Percentiles rank a stretch among this genome's conserved stretches.
These are phyloP conservation scores for Muraenolepis orangiensis DNA, from an alignment of 2,797 vertebrate genomes.

Conservation along the genomic window DNA sequence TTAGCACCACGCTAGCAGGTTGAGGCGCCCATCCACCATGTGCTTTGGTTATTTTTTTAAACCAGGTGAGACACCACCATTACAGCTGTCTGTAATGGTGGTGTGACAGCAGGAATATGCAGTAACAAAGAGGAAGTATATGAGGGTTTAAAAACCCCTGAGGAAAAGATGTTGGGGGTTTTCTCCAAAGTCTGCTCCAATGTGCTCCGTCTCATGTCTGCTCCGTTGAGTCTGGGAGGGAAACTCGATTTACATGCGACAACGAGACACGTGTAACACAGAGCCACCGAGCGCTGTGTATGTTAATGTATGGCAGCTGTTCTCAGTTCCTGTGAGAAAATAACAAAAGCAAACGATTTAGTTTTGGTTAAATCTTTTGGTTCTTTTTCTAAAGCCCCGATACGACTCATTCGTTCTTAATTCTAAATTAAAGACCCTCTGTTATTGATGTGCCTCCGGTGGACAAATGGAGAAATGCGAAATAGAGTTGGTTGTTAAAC, in stretches of 20 bases:
- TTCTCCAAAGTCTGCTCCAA: not conserved
- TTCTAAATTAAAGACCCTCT: not conserved
- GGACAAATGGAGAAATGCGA: too few species aligned
- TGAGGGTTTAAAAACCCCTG: not conserved
- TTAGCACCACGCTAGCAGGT: not conserved
- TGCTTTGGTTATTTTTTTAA: not conserved
- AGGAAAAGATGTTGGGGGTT: not conserved
- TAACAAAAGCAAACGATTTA: not conserved
- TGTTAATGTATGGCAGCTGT: conserved; percentile 62
- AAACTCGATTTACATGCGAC: not conserved
- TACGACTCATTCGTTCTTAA: not conserved
- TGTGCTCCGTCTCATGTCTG: not conserved
- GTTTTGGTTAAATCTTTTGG: not conserved
- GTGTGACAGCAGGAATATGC: not conserved
- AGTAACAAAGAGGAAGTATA: not conserved
- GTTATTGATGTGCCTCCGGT: not conserved
- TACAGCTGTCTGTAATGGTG: not conserved
- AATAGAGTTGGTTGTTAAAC: not conserved
- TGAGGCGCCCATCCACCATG: not conserved
- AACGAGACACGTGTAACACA: too few species aligned
- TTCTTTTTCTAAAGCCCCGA: not conserved
- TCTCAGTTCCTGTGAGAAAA: conserved; percentile 5
- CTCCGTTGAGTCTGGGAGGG: not conserved
- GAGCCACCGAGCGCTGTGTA: conserved; percentile 37
- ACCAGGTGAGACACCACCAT: not conserved